These are phyloP conservation scores for Adelosebastes latens DNA, from an alignment of 2,797 vertebrate species.

Conservation along the genomic window DNA sequence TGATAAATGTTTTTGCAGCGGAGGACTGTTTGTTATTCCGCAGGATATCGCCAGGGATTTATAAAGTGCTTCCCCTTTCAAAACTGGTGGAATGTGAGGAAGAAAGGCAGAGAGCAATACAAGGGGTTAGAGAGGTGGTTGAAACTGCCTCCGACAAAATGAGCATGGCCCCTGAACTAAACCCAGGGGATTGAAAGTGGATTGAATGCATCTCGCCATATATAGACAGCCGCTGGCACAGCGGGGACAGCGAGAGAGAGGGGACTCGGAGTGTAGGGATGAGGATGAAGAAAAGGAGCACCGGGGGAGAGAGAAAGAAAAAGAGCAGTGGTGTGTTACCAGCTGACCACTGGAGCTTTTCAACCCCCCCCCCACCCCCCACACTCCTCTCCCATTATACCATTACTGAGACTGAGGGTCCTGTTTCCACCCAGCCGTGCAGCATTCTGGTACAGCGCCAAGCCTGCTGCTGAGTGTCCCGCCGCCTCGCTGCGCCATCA, in stretches of 20 bases:
- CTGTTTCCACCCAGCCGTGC: constrained; percentile 53
- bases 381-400: constrained; percentile 56
- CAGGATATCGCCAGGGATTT: constrained; percentile 35
- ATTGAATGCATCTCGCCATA: constrained; percentile 78
- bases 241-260: constrained; percentile 19
- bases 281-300: constrained; percentile 61
- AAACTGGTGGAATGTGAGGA: constrained; percentile 52
- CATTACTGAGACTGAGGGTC: constrained; percentile 62
- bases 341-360: constrained; percentile 70
- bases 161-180: constrained; percentile 77
- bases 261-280: constrained; percentile 49
- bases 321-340: constrained; percentile 75
- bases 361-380: constrained; percentile 19
- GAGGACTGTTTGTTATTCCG: constrained; percentile 41
- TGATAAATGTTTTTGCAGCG: not conserved
- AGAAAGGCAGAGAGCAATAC: constrained; percentile 59
- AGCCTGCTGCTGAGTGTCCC: constrained; percentile 48
- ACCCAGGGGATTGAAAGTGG: constrained; percentile 78
- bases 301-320: constrained; percentile 31
- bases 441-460: constrained; percentile 54
- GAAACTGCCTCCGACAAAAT: constrained; percentile 69
- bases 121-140: constrained; percentile 61
- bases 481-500: constrained; percentile 45
- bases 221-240: constrained; percentile 63
- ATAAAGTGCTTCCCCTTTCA: constrained; percentile 55